Base-by-base conservation (phyloP, 2,888 invertebrate species). In the Automeris io region DNA sequence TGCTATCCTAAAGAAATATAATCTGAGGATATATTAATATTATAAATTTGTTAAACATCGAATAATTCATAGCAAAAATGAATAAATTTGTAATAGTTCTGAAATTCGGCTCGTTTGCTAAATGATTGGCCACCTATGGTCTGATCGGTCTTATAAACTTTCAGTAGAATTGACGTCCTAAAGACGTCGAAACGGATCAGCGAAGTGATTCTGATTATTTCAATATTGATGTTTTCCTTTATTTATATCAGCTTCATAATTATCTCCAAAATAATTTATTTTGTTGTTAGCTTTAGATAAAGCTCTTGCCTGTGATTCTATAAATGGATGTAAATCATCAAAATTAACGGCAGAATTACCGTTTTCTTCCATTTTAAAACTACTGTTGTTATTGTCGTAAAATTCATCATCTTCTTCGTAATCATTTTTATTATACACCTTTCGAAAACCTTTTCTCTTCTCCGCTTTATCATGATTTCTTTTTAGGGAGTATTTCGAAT, bases 401-500 rank as follows among this genome's bases (percentile, higher is more conserved):
- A 79, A 82, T 40, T 83, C 77, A 23, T 81, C 75, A 37, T 82
- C 76, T 52, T 80, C 79, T 43, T 72, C 67, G 56, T 77, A 83
- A 48, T 85, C 82, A 40, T 83, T 79, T 45, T 81, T 83, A 44
- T 78, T 78, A 46, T 82, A 82, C 13, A 82, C 72, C 52, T 68
- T 69, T 40, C 64, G 70, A 45, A 78, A 81, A 11, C 82, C 81
- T 54, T 77, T 81, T 34, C 56, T 70, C 18, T 73, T 78, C 43
- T 79, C 70, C 21, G 77, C 72, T 43, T 72, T 75, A 43, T 79
- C 73, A 43, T 69, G 54, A 36, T 73, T 66, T 33, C 43, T 61
- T 38, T 66, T 67, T 0, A 69, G 33, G 8, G 56, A 33, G 21
- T 59, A 75, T 18, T 69, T 68, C 0, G 66, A 48, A 37, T 72